Conservation (phyloP, 2,888 invertebrate species). For the Pedicia rivosa region DNA sequence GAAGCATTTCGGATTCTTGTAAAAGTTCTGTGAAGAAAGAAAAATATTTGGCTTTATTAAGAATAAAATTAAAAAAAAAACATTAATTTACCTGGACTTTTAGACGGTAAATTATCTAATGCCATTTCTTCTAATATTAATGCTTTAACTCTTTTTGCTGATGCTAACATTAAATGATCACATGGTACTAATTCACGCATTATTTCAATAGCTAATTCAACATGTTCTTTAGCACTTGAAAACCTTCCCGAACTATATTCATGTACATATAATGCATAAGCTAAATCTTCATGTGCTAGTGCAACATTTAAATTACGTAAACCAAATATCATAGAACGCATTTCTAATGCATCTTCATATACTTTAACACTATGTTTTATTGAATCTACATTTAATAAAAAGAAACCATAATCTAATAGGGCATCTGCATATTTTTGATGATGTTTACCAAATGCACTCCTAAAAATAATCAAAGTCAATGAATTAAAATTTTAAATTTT, state of each 20-base stretch:
- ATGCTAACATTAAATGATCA: slow-evolving; percentile 73
- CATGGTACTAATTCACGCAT: slow-evolving; percentile 64
- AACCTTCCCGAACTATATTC: slow-evolving; percentile 85
- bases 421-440: slow-evolving; percentile 76
- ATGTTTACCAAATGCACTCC: slow-evolving; percentile 36
- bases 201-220: slow-evolving; percentile 66
- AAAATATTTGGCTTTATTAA: slow-evolving; percentile 8
- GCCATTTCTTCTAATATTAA: slow-evolving; percentile 88
- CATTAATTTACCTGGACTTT: slow-evolving; percentile 9
- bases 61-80: neutral
- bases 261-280: slow-evolving; percentile 82
- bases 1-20: slow-evolving; percentile 65
- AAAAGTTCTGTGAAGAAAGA: slow-evolving; percentile 37
- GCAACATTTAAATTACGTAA: slow-evolving; percentile 77
- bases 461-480: slow-evolving; percentile 13
- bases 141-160: slow-evolving; percentile 82
- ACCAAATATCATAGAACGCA: slow-evolving; percentile 63
- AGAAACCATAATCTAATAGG: slow-evolving; percentile 79
- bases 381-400: slow-evolving; percentile 74
- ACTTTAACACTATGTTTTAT: slow-evolving; percentile 71
- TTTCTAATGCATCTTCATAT: slow-evolving; percentile 61
- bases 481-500: too few relatives aligned
- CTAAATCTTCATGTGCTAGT: slow-evolving; percentile 78
- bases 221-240: slow-evolving; percentile 64
- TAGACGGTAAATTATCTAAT: slow-evolving; percentile 47